Base-by-base conservation (phyloP, 30 jellyfish, hydroid and myxozoan genomes). In the Sanderia malayensis region DNA sequence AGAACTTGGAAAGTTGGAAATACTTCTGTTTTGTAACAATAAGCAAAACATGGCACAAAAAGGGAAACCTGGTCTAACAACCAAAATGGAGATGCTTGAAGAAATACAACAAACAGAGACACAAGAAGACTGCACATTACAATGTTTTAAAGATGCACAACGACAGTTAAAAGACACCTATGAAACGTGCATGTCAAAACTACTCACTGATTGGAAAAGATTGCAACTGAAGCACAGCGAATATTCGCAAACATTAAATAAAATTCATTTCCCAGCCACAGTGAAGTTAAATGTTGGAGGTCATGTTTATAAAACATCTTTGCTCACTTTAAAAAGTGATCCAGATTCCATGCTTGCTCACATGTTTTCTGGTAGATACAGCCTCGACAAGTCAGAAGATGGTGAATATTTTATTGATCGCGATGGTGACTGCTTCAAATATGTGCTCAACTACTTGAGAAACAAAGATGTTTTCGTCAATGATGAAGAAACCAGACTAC, bases 251-350 rank as follows among this genome's bases (percentile, higher is more conserved):
- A 29, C 25, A 0, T 53, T 62, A 0, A 23, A 62, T 2, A 31
- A 31, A 21, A 15, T 26, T 1, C 66, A 53, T 53, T 53, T 53
- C 29, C 19, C 44, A 2, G 74, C 25, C 0, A n/a, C 37, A 18
- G 74, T 62, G 9, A 62, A 62, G 31, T 26, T 62, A 3, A 62
- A 62, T 31, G 74, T 62, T 62, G 74, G 74, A 62, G 74, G 74
- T 13, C 15, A 8, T 9, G 26, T 23, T 62, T 62, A 23, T 29
- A 22, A 62, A 3, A 62, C 74, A 31, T 23, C 52, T 62, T 13
- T 13, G 44, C 52, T 4, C 19, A 27, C 74, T 62, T 27, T 62
- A 45, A 27, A 19, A 29, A 62, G 37, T 7, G 74, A 62, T 6
- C 53, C 74, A 9, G 53, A 62, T 4, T 23, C 52, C 3, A 62